phyloP scores from a whole-genome alignment of 1,140 invertebrate genomes.

The Nixonia krombeini region DNA sequence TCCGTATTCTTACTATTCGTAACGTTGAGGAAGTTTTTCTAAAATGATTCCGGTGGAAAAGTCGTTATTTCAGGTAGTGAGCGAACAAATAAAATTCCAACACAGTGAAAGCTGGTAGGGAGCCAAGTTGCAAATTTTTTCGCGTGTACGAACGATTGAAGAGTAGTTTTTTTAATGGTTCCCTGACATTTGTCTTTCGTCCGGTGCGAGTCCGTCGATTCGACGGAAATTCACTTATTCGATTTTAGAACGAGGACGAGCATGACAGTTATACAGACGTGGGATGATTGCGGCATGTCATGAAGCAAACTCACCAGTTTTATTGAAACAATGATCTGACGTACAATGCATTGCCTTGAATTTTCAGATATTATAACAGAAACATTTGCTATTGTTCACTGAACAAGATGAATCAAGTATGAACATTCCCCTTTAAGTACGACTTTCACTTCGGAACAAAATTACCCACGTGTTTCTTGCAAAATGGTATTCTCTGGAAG shows the following conservation, averaged over 20 bases:
- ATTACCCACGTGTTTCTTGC: too few relatives aligned
- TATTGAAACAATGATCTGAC: slow-evolving; percentile 4
- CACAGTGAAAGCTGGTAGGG: slow-evolving; percentile 22
- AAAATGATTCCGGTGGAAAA: too few relatives aligned
- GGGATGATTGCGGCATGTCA: slow-evolving; percentile 9
- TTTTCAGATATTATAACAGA: background rate
- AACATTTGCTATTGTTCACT: background rate
- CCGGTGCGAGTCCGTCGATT: background rate
- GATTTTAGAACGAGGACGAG: slow-evolving; percentile 20
- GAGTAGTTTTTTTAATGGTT: slow-evolving; percentile 16
- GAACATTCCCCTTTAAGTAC: too few relatives aligned
- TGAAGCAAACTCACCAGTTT: slow-evolving; percentile 6
- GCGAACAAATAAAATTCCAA: slow-evolving; percentile 20
- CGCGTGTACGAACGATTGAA: slow-evolving; percentile 10
- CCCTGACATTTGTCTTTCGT: slow-evolving; percentile 17
- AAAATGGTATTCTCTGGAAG: too few relatives aligned
- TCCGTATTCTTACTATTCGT: too few relatives aligned
- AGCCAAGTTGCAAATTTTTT: slow-evolving; percentile 36
- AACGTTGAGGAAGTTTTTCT: too few relatives aligned
- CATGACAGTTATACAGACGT: slow-evolving; percentile 15
- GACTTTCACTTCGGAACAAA: too few relatives aligned
- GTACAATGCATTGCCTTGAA: background rate
- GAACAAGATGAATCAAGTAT: background rate
- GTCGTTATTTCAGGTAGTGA: too few relatives aligned
- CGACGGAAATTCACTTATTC: slow-evolving; percentile 14